These are phyloP conservation scores for Symphodus melops DNA, from an alignment of 2,113 vertebrate species.

Conservation along the genomic window DNA sequence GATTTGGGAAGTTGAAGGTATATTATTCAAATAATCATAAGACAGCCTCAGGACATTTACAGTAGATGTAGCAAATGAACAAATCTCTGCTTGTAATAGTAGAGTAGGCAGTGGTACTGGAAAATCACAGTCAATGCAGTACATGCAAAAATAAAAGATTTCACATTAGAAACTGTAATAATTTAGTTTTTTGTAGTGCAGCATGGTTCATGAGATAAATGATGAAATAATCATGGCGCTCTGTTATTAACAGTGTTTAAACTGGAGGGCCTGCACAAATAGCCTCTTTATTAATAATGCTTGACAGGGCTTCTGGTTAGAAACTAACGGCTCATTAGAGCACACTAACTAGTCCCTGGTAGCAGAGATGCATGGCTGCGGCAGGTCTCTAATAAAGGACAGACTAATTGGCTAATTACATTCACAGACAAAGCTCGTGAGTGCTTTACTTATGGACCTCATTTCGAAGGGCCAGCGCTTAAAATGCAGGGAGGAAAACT, in stretches of 20 bases:
- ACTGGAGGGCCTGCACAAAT: conserved; percentile 68
- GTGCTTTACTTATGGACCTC: conserved; percentile 59
- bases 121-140: background rate
- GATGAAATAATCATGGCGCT: conserved; percentile 54
- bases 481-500: conserved; percentile 53
- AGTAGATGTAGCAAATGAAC: background rate
- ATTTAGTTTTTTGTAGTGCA: conserved; percentile 5
- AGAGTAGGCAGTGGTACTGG: background rate
- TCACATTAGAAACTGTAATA: background rate
- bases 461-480: conserved; percentile 60
- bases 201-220: conserved; percentile 46
- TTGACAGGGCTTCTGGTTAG: conserved; percentile 74
- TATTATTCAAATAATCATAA: conserved; percentile 41
- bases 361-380: conserved; percentile 69
- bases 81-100: conserved; percentile 18
- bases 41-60: conserved; percentile 42
- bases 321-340: conserved; percentile 78
- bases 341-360: conserved; percentile 79
- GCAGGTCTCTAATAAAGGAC: conserved; percentile 75
- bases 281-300: conserved; percentile 80
- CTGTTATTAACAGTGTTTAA: conserved; percentile 62
- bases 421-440: conserved; percentile 68
- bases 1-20: conserved; percentile 38
- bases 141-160: conserved; percentile 4
- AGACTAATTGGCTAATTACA: conserved; percentile 79